Conservation (phyloP, 2,797 vertebrate genomes). For the Epinephelus coioides region DNA sequence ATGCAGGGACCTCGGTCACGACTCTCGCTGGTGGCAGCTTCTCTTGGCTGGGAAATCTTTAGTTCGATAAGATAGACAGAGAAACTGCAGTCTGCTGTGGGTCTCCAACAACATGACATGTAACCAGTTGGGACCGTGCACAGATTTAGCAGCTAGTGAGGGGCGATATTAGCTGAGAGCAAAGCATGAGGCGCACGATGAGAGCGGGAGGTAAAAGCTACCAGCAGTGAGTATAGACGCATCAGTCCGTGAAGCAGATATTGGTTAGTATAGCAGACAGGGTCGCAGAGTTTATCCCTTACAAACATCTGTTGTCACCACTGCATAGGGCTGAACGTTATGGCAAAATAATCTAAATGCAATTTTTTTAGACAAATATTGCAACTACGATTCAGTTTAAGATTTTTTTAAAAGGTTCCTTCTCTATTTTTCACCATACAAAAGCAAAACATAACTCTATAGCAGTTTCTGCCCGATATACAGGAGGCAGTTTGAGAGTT, state of each 20-base stretch:
- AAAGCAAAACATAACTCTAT: too few relatives aligned
- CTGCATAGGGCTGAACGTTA: too few relatives aligned
- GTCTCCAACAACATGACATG: not conserved
- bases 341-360: too few relatives aligned
- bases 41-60: slow-evolving; percentile 68
- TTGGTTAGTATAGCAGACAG: not conserved
- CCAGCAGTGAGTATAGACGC: not conserved
- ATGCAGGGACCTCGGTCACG: slow-evolving; percentile 26
- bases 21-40: slow-evolving; percentile 16
- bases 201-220: not conserved
- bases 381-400: too few relatives aligned
- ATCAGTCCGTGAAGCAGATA: not conserved
- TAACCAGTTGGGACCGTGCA: not conserved
- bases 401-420: too few relatives aligned
- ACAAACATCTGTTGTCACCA: not conserved
- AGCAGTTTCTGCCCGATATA: too few relatives aligned
- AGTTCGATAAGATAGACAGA: slow-evolving; percentile 44
- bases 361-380: too few relatives aligned
- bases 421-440: too few relatives aligned
- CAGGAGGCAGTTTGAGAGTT: too few relatives aligned
- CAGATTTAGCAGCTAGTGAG: not conserved
- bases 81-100: slow-evolving; percentile 22
- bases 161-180: not conserved
- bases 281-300: not conserved
- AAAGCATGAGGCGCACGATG: not conserved